phyloP scores from a whole-genome alignment of 1,140 invertebrate species.

The Bombus pascuorum region DNA sequence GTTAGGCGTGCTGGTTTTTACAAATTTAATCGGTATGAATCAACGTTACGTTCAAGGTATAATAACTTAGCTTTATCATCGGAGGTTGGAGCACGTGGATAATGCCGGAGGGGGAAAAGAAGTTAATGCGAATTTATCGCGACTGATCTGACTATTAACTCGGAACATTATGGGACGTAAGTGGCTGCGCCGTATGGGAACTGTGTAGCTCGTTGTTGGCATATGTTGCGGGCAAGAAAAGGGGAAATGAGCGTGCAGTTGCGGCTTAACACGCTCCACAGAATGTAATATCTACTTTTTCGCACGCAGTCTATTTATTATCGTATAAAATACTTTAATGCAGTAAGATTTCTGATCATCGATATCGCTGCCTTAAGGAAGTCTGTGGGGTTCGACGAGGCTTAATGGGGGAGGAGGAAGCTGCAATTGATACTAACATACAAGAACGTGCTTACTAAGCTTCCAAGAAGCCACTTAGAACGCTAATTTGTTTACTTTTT shows the following conservation, averaged over 20 bases:
- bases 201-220: constrained; percentile 19
- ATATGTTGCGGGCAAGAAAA: constrained; percentile 16
- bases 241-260: constrained; percentile 10
- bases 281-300: constrained; percentile 7
- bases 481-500: too few species aligned
- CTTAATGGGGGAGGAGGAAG: background rate
- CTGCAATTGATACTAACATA: background rate
- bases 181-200: constrained; percentile 24
- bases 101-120: constrained; percentile 18
- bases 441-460: too few species aligned
- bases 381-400: background rate
- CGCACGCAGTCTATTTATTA: background rate
- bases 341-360: background rate
- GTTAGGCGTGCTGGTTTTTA: constrained; percentile 11
- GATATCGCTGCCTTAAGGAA: background rate
- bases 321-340: background rate
- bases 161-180: constrained; percentile 49
- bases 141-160: constrained; percentile 56
- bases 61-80: constrained; percentile 57
- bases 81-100: constrained; percentile 46
- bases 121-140: constrained; percentile 54
- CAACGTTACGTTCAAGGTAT: constrained; percentile 31
- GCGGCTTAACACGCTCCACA: background rate
- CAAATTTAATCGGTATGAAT: constrained; percentile 34
- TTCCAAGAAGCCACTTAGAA: too few species aligned